Conservation (phyloP, 2,113 vertebrate species). For the Probosciger aterrimus region DNA sequence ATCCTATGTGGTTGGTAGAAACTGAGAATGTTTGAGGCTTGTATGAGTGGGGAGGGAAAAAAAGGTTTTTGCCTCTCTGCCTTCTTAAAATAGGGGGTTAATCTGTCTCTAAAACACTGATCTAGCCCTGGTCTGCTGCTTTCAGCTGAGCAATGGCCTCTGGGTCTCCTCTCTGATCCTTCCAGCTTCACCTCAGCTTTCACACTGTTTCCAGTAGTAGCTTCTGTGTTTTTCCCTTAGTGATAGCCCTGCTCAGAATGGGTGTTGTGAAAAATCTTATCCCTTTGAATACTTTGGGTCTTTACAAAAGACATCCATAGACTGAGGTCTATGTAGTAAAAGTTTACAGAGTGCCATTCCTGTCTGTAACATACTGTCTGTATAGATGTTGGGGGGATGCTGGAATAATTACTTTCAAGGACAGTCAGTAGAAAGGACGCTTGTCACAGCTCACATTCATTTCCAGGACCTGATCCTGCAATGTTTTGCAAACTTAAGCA, state of each 20-base stretch:
- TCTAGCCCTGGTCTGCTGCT: neutral
- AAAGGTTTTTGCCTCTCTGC: neutral
- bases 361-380: neutral
- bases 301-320: neutral
- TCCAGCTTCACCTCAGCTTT: neutral
- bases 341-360: neutral
- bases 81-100: neutral
- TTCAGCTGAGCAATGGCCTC: neutral
- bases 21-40: neutral
- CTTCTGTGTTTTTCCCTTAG: neutral
- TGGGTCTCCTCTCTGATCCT: neutral
- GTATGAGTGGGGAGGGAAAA: neutral
- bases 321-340: neutral
- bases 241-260: neutral
- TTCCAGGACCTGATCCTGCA: neutral
- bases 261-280: fast-evolving
- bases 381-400: neutral
- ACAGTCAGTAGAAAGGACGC: neutral
- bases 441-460: neutral
- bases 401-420: neutral
- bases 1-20: neutral
- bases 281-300: neutral
- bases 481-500: neutral
- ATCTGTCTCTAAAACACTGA: neutral
- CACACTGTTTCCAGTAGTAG: neutral